phyloP scores from a whole-genome alignment of 2,113 vertebrate species.

The Chionis minor region DNA sequence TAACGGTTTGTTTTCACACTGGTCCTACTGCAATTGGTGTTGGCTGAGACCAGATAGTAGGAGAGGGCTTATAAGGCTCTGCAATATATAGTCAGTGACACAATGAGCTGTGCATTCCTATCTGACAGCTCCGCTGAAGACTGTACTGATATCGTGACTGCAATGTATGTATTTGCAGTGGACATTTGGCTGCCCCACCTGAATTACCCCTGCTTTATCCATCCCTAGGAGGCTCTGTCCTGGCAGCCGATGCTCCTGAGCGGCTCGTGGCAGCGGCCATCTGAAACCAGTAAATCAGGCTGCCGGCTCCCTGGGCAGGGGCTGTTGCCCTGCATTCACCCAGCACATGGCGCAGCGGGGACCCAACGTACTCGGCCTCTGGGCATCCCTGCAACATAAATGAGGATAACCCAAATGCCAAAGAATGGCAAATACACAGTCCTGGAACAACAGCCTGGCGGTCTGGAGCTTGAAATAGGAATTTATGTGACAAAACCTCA shows the following conservation, averaged over 20 bases:
- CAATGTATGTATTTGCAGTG: background rate
- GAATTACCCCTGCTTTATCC: background rate
- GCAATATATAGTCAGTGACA: background rate
- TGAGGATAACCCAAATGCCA: background rate
- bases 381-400: background rate
- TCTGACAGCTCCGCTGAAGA: background rate
- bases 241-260: background rate
- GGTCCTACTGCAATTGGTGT: background rate
- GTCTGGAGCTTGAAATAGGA: background rate
- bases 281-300: background rate
- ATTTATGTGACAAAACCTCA: background rate
- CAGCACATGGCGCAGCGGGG: accelerated
- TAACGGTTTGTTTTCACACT: background rate
- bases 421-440: background rate
- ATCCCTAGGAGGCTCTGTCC: background rate
- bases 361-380: background rate
- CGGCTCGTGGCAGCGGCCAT: background rate
- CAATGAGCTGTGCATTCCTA: background rate
- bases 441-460: background rate
- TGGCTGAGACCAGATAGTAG: background rate
- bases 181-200: background rate
- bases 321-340: background rate
- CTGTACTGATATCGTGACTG: background rate
- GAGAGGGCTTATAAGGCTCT: background rate
- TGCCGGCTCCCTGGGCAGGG: background rate